Percentiles rank a stretch among this genome's conserved stretches.
Evolutionary conservation across 1,140 invertebrate genomes (phyloP).

Genomic region (Euschistus heros): DNA sequence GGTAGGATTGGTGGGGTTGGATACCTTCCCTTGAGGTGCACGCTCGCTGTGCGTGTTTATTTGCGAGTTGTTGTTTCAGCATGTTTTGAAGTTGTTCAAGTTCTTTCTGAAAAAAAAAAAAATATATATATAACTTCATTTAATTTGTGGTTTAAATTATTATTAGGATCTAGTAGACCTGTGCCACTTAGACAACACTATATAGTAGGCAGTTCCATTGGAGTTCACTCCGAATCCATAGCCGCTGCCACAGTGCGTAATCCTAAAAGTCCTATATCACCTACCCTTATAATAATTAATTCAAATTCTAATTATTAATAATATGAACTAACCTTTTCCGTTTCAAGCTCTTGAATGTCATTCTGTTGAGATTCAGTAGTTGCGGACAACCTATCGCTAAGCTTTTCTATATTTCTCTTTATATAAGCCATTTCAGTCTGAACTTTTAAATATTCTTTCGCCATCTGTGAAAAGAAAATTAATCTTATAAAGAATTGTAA

Average conservation of each 20-base stretch:
- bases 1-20: neutral
- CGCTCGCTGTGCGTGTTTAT: slow-evolving; percentile 38
- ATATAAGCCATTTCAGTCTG: slow-evolving; percentile 65
- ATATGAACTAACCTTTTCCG: slow-evolving; percentile 51
- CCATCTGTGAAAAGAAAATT: slow-evolving; percentile 40
- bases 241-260: no score
- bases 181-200: no score
- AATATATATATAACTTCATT: no score
- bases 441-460: slow-evolving; percentile 43
- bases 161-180: no score
- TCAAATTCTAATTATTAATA: neutral
- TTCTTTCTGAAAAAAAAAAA: slow-evolving; percentile 40
- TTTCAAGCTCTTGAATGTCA: slow-evolving; percentile 45
- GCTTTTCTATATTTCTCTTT: slow-evolving; percentile 52
- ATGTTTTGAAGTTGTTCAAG: slow-evolving; percentile 50
- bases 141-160: no score
- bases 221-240: no score
- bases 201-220: no score
- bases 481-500: no score
- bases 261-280: no score
- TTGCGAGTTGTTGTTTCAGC: slow-evolving; percentile 48
- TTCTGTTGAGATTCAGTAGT: slow-evolving; percentile 33
- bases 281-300: neutral
- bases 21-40: neutral
- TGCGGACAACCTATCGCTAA: slow-evolving; percentile 51